Evolutionary conservation across 2,797 vertebrate genomes (phyloP).

Genomic region (Loris lydekkerianus): DNA sequence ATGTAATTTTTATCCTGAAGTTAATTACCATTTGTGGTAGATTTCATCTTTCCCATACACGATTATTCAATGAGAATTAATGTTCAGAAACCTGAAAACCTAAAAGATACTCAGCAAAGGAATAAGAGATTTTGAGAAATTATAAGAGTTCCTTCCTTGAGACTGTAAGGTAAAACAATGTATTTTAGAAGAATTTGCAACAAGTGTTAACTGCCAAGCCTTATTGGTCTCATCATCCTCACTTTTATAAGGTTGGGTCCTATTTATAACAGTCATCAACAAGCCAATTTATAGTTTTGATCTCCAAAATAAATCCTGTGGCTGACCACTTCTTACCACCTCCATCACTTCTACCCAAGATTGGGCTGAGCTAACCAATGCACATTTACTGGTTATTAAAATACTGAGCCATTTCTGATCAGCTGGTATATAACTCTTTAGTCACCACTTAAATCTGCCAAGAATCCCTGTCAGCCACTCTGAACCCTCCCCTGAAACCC

Average conservation of each 20-base stretch:
- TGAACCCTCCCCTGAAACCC: neutral
- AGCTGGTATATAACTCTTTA: neutral
- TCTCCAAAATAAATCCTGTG: slow-evolving; percentile 1
- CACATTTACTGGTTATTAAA: neutral
- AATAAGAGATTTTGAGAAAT: neutral
- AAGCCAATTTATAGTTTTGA: neutral
- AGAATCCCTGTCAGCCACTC: neutral
- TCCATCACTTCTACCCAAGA: neutral
- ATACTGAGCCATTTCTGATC: neutral
- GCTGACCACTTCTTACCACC: neutral
- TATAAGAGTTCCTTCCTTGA: neutral
- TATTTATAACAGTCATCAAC: neutral
- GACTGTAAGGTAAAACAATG: neutral
- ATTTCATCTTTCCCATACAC: neutral
- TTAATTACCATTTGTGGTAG: neutral
- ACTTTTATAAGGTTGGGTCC: neutral
- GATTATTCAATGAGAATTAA: neutral
- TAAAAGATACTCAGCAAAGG: neutral
- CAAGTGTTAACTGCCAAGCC: neutral
- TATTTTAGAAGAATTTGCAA: slow-evolving; percentile 31
- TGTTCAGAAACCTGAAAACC: neutral
- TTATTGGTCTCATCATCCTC: slow-evolving; percentile 26
- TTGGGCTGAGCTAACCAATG: neutral
- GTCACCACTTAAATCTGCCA: neutral
- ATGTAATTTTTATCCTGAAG: neutral